phyloP scores from a whole-genome alignment of 2,113 vertebrate species.

The Turdus rufiventris region DNA sequence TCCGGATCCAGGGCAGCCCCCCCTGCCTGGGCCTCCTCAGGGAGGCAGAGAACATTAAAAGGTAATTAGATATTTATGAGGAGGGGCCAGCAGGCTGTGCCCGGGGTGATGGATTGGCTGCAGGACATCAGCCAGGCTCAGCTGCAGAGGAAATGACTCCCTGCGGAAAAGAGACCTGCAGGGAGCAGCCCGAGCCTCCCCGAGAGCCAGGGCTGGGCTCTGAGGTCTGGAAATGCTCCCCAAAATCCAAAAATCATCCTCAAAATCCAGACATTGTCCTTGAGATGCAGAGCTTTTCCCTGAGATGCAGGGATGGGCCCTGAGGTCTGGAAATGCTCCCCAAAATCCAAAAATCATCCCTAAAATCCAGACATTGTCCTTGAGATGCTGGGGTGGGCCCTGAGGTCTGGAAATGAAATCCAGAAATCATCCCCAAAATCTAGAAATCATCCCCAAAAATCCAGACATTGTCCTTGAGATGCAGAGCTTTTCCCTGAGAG shows the following conservation, averaged over 20 bases:
- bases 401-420: too few species aligned
- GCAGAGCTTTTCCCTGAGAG: rapidly evolving
- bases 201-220: neutral
- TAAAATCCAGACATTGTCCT: rapidly evolving
- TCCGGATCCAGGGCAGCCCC: conserved; percentile 33
- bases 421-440: neutral
- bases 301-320: neutral
- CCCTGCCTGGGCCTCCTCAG: neutral
- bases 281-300: too few species aligned
- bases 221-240: neutral
- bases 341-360: too few species aligned
- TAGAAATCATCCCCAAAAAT: neutral
- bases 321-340: rapidly evolving
- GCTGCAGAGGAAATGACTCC: conserved; percentile 28
- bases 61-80: conserved; percentile 67
- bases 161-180: conserved; percentile 15
- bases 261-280: neutral
- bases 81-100: conserved; percentile 30
- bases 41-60: conserved; percentile 52
- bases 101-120: conserved; percentile 23
- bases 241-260: rapidly evolving
- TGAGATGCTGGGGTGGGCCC: too few species aligned
- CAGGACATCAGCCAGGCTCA: conserved; percentile 27
- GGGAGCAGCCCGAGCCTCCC: neutral
- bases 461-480: rapidly evolving